Percentiles rank a stretch among this genome's conserved stretches.
Evolutionary conservation across 1,140 invertebrate species (phyloP).

Genomic region (Zaprionus kolodkinae): DNA sequence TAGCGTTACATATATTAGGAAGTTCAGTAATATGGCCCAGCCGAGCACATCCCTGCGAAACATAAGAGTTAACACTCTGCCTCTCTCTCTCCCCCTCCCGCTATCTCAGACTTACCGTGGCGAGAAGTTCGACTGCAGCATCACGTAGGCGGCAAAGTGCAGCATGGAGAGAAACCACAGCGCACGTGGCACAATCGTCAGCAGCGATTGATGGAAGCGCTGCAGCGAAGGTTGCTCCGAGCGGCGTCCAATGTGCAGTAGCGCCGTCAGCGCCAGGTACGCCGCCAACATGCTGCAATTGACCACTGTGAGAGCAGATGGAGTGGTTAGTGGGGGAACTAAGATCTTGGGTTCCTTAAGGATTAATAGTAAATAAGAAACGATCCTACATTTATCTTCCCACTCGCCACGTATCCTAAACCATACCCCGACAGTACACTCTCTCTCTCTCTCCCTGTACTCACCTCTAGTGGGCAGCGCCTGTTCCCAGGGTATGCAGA

Average conservation of each 20-base stretch:
- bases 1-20: slow-evolving; percentile 93
- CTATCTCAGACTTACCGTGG: slow-evolving; percentile 49
- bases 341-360: background rate
- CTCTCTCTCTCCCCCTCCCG: too few relatives aligned
- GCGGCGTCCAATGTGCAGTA: slow-evolving; percentile 61
- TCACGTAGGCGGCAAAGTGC: slow-evolving; percentile 64
- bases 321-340: background rate
- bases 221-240: slow-evolving; percentile 56
- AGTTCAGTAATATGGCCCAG: slow-evolving; percentile 92
- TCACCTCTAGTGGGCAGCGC: slow-evolving; percentile 61
- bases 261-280: slow-evolving; percentile 58
- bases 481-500: slow-evolving; percentile 86
- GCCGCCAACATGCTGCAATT: slow-evolving; percentile 67
- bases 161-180: slow-evolving; percentile 63
- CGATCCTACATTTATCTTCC: too few relatives aligned
- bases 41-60: slow-evolving; percentile 85
- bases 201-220: slow-evolving; percentile 54
- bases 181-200: slow-evolving; percentile 58
- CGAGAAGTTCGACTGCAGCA: slow-evolving; percentile 64
- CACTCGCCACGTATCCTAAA: too few relatives aligned
- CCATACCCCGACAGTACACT: too few relatives aligned
- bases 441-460: background rate
- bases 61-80: background rate
- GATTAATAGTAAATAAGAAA: too few relatives aligned
- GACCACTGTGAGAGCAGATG: slow-evolving; percentile 37